Evolutionary conservation across 2,797 vertebrate species (phyloP).

Genomic region (Aselliscus stoliczkanus): DNA sequence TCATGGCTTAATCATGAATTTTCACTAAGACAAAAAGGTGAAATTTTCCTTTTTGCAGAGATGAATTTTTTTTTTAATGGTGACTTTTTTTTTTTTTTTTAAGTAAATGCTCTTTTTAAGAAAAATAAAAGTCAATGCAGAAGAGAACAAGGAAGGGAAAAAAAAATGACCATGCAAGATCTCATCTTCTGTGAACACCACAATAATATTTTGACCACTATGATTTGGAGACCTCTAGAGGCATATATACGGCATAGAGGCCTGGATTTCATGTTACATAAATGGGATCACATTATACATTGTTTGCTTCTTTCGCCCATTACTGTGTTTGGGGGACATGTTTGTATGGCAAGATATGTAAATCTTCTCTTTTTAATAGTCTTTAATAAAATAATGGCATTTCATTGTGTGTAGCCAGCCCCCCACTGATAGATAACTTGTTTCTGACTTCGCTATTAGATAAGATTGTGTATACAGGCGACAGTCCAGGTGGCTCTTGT

Average conservation of each 20-base stretch:
- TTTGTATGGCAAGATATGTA: neutral
- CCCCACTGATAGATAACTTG: neutral
- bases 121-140: neutral
- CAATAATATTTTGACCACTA: neutral
- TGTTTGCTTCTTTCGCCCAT: neutral
- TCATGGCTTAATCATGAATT: neutral
- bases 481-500: neutral
- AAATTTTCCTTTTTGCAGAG: neutral
- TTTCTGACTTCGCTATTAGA: neutral
- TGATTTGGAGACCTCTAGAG: neutral
- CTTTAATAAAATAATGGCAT: neutral
- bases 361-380: neutral
- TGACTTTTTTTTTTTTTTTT: neutral
- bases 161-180: neutral
- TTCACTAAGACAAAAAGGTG: neutral
- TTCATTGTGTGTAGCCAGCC: neutral
- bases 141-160: neutral
- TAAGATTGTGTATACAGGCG: too few relatives aligned
- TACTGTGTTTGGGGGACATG: neutral
- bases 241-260: fast-evolving
- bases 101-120: neutral
- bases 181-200: neutral
- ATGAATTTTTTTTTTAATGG: neutral
- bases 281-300: neutral
- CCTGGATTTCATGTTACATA: neutral